Evolutionary conservation across 2,113 vertebrate genomes (phyloP).

Genomic region (Hirundichthys speculiger): DNA sequence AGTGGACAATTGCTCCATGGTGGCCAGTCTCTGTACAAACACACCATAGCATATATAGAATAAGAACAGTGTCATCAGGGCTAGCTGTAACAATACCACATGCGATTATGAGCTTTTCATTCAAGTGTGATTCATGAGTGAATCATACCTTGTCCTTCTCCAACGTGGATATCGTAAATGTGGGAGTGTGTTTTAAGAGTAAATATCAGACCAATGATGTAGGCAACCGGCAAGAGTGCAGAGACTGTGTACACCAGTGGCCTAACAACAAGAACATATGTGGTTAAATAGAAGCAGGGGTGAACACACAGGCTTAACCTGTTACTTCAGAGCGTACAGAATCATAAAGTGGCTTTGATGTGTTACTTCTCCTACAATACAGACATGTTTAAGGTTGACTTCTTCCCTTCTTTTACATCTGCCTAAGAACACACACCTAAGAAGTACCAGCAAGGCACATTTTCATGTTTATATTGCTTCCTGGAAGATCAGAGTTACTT

Average conservation of each 20-base stretch:
- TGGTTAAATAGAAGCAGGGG: background rate
- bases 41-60: background rate
- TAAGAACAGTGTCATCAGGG: background rate
- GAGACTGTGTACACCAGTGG: slow-evolving; percentile 83
- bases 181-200: slow-evolving; percentile 88
- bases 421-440: too few relatives aligned
- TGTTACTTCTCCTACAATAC: background rate
- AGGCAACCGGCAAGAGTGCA: slow-evolving; percentile 80
- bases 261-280: slow-evolving; percentile 62
- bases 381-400: too few relatives aligned
- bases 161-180: slow-evolving; percentile 86
- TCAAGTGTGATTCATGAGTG: background rate
- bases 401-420: too few relatives aligned
- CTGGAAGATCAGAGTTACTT: too few relatives aligned
- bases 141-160: slow-evolving; percentile 81
- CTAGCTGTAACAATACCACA: background rate
- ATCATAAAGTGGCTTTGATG: background rate
- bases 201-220: slow-evolving; percentile 86
- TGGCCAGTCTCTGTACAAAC: slow-evolving; percentile 58
- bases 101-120: too few relatives aligned
- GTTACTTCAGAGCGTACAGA: background rate
- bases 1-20: slow-evolving; percentile 80
- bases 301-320: background rate
- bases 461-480: too few relatives aligned
- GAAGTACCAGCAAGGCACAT: too few relatives aligned